Evolutionary conservation across 2,888 invertebrate genomes (phyloP), one percentile per base, ranked within the genome.

Genomic region (Chrysomela aeneicollis): DNA sequence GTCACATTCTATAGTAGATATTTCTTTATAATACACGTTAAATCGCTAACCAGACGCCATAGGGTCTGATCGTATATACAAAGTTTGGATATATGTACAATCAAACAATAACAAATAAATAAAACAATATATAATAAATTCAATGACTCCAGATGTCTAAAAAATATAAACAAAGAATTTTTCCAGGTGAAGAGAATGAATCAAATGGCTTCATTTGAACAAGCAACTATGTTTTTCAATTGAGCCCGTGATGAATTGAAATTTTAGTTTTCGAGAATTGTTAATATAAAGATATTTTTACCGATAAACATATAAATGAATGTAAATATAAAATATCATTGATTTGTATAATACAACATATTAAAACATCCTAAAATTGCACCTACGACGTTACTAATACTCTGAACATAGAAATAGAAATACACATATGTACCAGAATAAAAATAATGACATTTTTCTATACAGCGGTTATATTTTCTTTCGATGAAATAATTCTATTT

Each of bases 31-130:
- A 74, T 79, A 79, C 78, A 80, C 71, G 76, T 61, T 73, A 76
- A 71, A 72, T 73, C 71, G 75, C 73, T 73, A 75, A 42, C 66
- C 80, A 81, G 81, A 82, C 82, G 76, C 82, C 82, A 82, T 82
- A 81, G 82, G 82, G 82, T 82, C 81, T 78, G 78, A 71, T 72
- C 70, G 67, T 76, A 78, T 81, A 76, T 80, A 81, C 79, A 81
- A 76, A 79, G 76, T 75, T 82, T 77, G 79, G 81, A 79, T 80
- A 76, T 76, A 82, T 82, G 76, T 82, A 81, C 80, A 81, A 72
- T 77, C 75, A 78, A 78, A 78, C 72, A 76, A 78, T 77, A 79
- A 78, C 73, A 77, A 78, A 79, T 76, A 79, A 77, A 80, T 80
- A 81, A 78, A 70, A 79, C 66, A 69, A 70, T 70, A 71, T 70